Evolutionary conservation across 1,140 invertebrate genomes (phyloP).

Genomic region (Drosophila pseudoobscura): DNA sequence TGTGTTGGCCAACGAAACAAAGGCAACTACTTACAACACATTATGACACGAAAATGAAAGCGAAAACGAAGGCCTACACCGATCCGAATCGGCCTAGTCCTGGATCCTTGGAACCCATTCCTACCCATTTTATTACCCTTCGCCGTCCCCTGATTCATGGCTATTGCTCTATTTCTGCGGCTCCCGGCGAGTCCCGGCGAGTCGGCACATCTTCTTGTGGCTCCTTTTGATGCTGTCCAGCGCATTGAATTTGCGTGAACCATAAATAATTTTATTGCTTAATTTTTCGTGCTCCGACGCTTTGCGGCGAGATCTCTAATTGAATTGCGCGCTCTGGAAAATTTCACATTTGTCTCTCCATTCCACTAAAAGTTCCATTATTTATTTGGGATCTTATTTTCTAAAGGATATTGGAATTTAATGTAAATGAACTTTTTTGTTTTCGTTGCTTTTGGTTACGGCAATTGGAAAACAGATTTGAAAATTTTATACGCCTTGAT

Average conservation of each 20-base stretch:
- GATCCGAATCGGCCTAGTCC: slow-evolving; percentile 6
- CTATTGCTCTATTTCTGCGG: slow-evolving; percentile 76
- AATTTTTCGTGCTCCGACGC: slow-evolving; percentile 67
- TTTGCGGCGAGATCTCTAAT: slow-evolving; percentile 57
- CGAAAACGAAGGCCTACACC: slow-evolving; percentile 15
- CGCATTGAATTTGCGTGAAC: slow-evolving; percentile 77
- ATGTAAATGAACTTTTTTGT: slow-evolving; percentile 66
- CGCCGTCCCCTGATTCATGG: slow-evolving; percentile 67
- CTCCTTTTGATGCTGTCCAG: slow-evolving; percentile 64
- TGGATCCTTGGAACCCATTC: slow-evolving; percentile 24
- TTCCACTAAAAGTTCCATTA: slow-evolving; percentile 56
- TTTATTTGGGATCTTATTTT: slow-evolving; percentile 45
- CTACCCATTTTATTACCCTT: slow-evolving; percentile 62
- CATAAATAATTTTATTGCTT: slow-evolving; percentile 82
- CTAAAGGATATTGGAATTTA: slow-evolving; percentile 33
- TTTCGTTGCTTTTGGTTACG: slow-evolving; percentile 43
- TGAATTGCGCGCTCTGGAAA: slow-evolving; percentile 71
- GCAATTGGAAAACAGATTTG: slow-evolving; percentile 36
- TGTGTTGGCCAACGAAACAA: slow-evolving; percentile 56
- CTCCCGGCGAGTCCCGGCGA: slow-evolving; percentile 21
- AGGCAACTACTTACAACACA: slow-evolving; percentile 77
- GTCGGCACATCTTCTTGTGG: slow-evolving; percentile 41
- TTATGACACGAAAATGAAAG: slow-evolving; percentile 72
- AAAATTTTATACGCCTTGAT: slow-evolving; percentile 50
- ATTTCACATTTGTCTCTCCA: slow-evolving; percentile 71